Percentiles rank a stretch among this genome's conserved stretches.
Evolutionary conservation across 2,113 vertebrate genomes (phyloP).

Genomic region (Toxotes chatareus): DNA sequence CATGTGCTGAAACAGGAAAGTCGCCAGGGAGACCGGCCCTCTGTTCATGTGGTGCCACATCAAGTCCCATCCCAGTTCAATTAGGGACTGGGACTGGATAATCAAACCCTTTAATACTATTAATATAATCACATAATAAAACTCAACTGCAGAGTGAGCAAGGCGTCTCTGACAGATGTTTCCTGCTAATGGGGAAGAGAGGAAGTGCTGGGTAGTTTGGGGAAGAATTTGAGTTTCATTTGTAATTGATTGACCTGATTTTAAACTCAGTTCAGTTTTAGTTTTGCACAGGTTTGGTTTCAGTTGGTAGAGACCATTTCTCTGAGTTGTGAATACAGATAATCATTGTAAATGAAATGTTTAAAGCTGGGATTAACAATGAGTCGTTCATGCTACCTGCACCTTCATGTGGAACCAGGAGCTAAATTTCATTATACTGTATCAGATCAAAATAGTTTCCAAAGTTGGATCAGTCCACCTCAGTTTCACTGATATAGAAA

Average conservation of each 20-base stretch:
- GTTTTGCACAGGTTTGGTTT: not conserved
- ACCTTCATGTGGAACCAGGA: not conserved
- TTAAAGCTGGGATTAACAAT: not conserved
- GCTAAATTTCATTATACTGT: not conserved
- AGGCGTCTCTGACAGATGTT: constrained; percentile 15
- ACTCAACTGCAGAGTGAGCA: not conserved
- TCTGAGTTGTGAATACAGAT: not conserved
- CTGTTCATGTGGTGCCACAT: constrained; percentile 3
- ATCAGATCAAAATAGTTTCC: not conserved
- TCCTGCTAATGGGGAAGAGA: not conserved
- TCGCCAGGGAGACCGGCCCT: not conserved
- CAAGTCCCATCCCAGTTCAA: not conserved
- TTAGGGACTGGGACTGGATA: not conserved
- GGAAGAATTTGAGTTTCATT: not conserved
- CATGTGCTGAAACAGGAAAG: not conserved
- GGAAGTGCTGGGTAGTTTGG: not conserved
- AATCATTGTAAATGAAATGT: not conserved
- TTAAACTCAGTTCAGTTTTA: not conserved
- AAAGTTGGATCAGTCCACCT: constrained; percentile 14
- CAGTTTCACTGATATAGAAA: constrained; percentile 16
- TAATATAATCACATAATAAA: not conserved
- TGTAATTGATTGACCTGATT: not conserved
- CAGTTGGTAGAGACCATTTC: not conserved
- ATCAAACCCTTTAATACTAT: not conserved
- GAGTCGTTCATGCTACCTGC: not conserved